phyloP scores from a whole-genome alignment of 2,888 invertebrate genomes.

The Melanostoma mellinum region DNA sequence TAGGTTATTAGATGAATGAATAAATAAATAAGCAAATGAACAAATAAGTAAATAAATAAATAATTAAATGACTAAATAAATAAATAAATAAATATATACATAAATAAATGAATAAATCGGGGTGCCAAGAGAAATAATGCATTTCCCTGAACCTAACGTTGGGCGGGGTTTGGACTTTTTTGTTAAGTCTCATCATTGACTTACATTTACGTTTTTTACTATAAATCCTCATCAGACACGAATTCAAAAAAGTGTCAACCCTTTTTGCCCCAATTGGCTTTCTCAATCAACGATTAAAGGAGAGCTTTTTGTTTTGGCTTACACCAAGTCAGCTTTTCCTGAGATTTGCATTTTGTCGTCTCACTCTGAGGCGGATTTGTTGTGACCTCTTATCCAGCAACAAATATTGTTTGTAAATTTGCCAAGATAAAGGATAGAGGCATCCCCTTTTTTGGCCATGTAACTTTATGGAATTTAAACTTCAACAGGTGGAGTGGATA shows the following conservation, averaged over 20 bases:
- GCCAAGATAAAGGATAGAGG: conserved; percentile 42
- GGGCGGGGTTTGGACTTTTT: too few species aligned
- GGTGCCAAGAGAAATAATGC: too few species aligned
- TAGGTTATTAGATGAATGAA: too few species aligned
- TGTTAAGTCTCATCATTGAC: too few species aligned
- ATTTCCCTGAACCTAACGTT: too few species aligned
- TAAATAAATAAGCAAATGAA: too few species aligned
- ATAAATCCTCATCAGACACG: too few species aligned
- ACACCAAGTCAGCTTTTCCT: conserved; percentile 17
- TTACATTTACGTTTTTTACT: too few species aligned
- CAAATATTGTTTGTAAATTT: conserved; percentile 41
- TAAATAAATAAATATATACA: too few species aligned
- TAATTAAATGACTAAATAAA: too few species aligned
- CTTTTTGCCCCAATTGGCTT: conserved; percentile 2
- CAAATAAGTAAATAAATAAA: too few species aligned
- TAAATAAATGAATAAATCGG: too few species aligned
- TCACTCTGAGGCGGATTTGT: conserved; percentile 4
- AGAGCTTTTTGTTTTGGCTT: conserved; percentile 30
- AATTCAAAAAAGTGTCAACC: conserved; percentile 23
- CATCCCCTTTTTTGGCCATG: conserved; percentile 25
- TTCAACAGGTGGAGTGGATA: conserved; percentile 56
- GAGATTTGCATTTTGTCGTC: conserved; percentile 25
- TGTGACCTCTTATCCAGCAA: neutral
- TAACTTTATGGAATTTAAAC: conserved; percentile 24
- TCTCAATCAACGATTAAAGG: conserved; percentile 9